Evolutionary conservation across 2,113 vertebrate genomes (phyloP), one percentile per base, ranked within the genome.

Genomic region (Chelonoidis abingdonii): DNA sequence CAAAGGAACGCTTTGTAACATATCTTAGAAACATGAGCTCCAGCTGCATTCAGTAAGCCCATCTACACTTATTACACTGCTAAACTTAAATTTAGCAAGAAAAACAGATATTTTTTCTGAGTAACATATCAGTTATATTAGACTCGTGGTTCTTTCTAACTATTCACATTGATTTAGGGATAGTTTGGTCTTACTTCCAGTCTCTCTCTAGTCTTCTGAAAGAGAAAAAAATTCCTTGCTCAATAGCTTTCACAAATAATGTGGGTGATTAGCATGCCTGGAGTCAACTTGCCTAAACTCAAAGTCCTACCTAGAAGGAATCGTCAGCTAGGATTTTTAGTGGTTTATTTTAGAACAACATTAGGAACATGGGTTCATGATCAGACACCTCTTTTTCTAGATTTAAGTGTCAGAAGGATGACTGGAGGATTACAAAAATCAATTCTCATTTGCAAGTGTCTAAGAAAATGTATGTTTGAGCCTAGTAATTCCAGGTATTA

Each of bases 1-100:
- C 96, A 95, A 56, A 83, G 91, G 93, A 31, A 93, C 91, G 91
- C 91, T 96, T 93, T 1, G 2, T 82, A 96, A 97, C 94, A 83
- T 92, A 86, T 86, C 94, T 97, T 96, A 88, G 94, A 97, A 98
- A 96, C 87, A 92, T 96, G 94, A 97, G 89, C 84, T 84, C 35
- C 88, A 94, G 93, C 93, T 95, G 89, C 93, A 76, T 84, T 80
- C 83, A 91, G 79, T 93, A 93, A 89, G 95, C 90, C 89, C 29
- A 62, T 92, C 81, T 53, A 72, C 80, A 95, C 49, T 94, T 96
- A 89, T 56, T 92, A 90, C 82, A 90, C 47, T 76, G 10, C 14
- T 76, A 47, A 59, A 35, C 31, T 69, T n/a, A n/a, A 38, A 10
- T 72, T 72, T 72, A 72, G n/a, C 75, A 31, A 54, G 65, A 38